Percentiles rank a stretch among this genome's conserved stretches.
These are phyloP conservation scores for Gobio occitaniae DNA, from an alignment of 2,797 vertebrate species.

Conservation along the genomic window DNA sequence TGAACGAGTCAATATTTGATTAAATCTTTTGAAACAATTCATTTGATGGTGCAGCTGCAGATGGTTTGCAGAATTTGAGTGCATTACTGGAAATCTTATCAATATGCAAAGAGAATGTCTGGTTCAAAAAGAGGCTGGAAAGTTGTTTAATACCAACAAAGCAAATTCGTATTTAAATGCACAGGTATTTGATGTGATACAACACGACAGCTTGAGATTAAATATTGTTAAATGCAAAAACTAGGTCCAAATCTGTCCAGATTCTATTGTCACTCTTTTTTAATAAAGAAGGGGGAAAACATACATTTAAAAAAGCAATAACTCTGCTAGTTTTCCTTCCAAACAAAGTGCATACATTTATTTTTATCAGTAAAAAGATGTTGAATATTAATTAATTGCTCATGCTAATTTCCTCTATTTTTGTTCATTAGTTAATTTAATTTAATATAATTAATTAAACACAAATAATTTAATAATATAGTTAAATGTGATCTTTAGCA, in stretches of 20 bases:
- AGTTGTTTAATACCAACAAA: slow-evolving; percentile 24
- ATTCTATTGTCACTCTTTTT: not conserved
- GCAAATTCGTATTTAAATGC: not conserved
- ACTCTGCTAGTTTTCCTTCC: not conserved
- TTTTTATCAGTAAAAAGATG: not conserved
- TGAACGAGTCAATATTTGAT: slow-evolving; percentile 43
- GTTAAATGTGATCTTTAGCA: not conserved
- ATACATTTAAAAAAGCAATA: not conserved
- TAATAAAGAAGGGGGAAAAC: not conserved
- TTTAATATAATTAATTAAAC: not conserved
- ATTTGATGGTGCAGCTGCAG: slow-evolving; percentile 9
- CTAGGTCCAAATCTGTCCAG: not conserved
- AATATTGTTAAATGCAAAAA: not conserved
- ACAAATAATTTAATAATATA: not conserved
- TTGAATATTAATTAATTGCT: not conserved
- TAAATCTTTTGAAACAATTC: slow-evolving; percentile 1
- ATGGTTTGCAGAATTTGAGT: slow-evolving; percentile 37
- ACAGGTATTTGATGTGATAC: not conserved
- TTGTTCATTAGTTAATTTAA: not conserved
- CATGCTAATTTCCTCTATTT: not conserved
- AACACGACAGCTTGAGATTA: not conserved
- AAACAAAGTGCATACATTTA: not conserved
- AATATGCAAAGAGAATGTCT: slow-evolving; percentile 6
- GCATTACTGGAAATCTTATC: slow-evolving; percentile 36
- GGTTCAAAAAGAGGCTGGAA: not conserved